Evolutionary conservation across 2,113 vertebrate species (phyloP).

Genomic region (Melospiza georgiana): DNA sequence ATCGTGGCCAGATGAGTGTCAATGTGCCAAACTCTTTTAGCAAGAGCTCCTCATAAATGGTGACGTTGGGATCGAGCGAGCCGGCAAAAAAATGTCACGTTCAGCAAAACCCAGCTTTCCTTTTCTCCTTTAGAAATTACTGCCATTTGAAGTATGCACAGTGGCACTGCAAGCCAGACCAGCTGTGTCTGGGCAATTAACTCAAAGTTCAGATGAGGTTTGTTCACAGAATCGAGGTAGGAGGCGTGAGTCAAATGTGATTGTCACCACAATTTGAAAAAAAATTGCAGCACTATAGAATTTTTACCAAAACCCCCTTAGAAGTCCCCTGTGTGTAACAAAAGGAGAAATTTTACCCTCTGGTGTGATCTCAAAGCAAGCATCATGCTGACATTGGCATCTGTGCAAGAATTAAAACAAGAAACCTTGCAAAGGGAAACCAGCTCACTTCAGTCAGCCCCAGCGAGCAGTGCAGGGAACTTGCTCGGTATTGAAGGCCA

Average conservation of each 20-base stretch:
- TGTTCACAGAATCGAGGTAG: not conserved
- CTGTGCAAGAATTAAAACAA: not conserved
- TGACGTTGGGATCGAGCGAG: not conserved
- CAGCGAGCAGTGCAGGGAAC: rapidly evolving
- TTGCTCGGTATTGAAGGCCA: not conserved
- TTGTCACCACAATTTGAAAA: not conserved
- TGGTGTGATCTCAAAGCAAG: not conserved
- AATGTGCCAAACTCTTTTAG: not conserved
- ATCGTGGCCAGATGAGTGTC: not conserved
- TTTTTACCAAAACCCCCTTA: not conserved
- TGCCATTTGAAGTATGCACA: not conserved
- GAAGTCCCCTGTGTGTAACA: not conserved
- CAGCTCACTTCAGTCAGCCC: not conserved
- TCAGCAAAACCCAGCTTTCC: slow-evolving; percentile 2
- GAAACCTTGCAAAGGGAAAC: not conserved
- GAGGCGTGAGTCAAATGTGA: not conserved
- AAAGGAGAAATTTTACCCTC: not conserved
- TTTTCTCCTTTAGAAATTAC: not conserved
- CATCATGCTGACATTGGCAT: not conserved
- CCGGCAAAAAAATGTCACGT: not conserved
- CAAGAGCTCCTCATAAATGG: not conserved
- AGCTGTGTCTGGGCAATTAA: slow-evolving; percentile 30
- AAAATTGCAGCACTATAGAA: not conserved
- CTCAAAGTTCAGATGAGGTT: slow-evolving; percentile 12
- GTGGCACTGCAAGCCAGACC: slow-evolving; percentile 5